phyloP scores from a whole-genome alignment of 2,797 vertebrate species.

The Bucorvus abyssinicus region DNA sequence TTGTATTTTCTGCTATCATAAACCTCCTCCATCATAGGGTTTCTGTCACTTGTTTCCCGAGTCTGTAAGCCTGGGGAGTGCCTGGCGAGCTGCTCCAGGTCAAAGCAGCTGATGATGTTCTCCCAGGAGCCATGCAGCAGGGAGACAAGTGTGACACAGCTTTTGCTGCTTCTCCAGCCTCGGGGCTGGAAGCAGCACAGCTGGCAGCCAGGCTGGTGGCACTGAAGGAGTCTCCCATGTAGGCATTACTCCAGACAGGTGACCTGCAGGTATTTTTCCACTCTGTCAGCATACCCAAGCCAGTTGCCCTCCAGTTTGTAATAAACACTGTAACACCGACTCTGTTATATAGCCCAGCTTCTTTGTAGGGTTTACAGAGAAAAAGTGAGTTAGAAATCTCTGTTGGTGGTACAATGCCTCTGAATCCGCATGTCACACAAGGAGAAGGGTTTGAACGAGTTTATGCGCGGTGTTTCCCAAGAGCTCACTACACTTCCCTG shows the following conservation, averaged over 20 bases:
- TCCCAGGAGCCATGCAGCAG: not conserved
- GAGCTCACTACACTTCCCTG: not conserved
- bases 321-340: rapidly evolving
- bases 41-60: not conserved
- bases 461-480: not conserved
- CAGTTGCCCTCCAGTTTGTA: not conserved
- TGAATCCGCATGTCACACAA: rapidly evolving
- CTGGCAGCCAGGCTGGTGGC: not conserved
- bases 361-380: not conserved
- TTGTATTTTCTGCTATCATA: not conserved
- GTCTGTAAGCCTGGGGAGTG: not conserved
- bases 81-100: not conserved
- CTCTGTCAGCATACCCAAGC: conserved; percentile 19
- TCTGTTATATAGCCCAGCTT: not conserved
- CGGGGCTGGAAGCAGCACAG: not conserved
- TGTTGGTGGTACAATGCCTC: not conserved
- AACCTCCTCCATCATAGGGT: not conserved
- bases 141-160: not conserved
- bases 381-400: not conserved
- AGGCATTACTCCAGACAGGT: not conserved
- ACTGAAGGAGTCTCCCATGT: not conserved
- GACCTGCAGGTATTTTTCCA: conserved; percentile 60
- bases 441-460: not conserved
- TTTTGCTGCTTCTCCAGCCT: not conserved
- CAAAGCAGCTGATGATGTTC: rapidly evolving